Base-by-base conservation (phyloP, 2,888 invertebrate species). In the Diaphora mendica region DNA sequence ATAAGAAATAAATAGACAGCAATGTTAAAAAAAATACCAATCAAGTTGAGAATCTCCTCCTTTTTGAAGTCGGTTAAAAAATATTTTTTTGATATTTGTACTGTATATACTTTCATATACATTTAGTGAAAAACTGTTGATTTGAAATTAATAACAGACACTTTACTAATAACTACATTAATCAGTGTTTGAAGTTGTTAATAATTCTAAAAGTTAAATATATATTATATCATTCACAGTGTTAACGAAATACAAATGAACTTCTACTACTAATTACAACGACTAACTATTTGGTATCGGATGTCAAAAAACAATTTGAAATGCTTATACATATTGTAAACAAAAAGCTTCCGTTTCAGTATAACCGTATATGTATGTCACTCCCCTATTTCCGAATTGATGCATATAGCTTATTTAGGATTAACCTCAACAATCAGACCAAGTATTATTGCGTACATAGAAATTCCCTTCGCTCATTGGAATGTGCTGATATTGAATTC, bases 401-500 rank as follows among this genome's bases (percentile, higher is more conserved):
- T 70, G 64, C 82, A 82, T 79, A 82, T 78, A 71, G 82, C 86
- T 87, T 85, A 85, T 86, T 84, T 86, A 78, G 80, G 80, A 82
- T 83, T 77, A 84, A 79, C 76, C 77, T 71, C 71, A 80, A 85
- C 82, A 84, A 87, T 84, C 80, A 83, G 72, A 81, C 79, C 75
- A 74, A 66, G 75, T 76, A 81, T 85, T 87, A 86, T 84, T 86
- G 82, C 83, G 77, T 77, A 80, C 74, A 80, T 72, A 74, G 72
- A 80, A 84, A 86, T 85, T 76, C 75, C 72, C 68, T 71, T 70
- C 67, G 72, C 69, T 73, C 71, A 72, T 74, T 33, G 82, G 84
- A 82, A 85, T 84, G 79, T 79, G 74, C 74, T 75, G 85, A 83
- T 86, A 87, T 87, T 87, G 85, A 82, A 85, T 84, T 85, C 82